Percentiles rank a stretch among this genome's conserved stretches.
These are phyloP conservation scores for Colistium nudipinnis DNA, from an alignment of 2,113 vertebrate species.

Conservation along the genomic window DNA sequence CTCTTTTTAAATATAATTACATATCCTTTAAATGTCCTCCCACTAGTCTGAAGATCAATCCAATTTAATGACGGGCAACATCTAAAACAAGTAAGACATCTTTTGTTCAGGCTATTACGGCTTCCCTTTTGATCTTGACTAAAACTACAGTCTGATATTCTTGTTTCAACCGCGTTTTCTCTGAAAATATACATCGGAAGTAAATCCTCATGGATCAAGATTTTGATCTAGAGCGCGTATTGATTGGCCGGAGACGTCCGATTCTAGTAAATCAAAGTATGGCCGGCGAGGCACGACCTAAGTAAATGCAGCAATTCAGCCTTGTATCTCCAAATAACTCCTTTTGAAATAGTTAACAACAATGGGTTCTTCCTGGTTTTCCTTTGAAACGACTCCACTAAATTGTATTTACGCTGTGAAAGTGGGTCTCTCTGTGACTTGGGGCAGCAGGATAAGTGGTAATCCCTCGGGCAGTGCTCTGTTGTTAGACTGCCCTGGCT, in stretches of 20 bases:
- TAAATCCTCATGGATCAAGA: background rate
- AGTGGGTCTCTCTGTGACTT: constrained; percentile 57
- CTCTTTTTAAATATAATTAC: background rate
- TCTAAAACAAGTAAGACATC: background rate
- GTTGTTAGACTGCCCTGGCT: constrained; percentile 34
- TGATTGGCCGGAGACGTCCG: background rate
- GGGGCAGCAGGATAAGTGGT: constrained; percentile 70
- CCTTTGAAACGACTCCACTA: constrained; percentile 11
- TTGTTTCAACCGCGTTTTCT: background rate
- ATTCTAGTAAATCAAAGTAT: background rate
- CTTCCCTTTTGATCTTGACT: background rate
- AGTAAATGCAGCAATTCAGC: constrained; percentile 28
- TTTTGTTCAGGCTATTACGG: background rate
- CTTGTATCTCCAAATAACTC: constrained; percentile 35
- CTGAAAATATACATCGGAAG: background rate
- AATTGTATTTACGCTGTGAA: constrained; percentile 49
- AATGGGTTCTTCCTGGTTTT: constrained; percentile 33
- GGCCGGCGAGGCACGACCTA: background rate
- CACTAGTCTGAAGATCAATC: background rate
- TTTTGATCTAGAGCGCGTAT: constrained; percentile 16
- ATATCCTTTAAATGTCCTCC: too few species aligned
- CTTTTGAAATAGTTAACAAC: constrained; percentile 38
- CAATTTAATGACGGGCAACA: background rate
- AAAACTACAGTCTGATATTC: background rate
- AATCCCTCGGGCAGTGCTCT: constrained; percentile 48